A percentile compares a stretch with the other conserved stretches of the same genome.
These are phyloP conservation scores for Nyleta sp. DNA, from an alignment of 2,888 invertebrate genomes.

Conservation along the genomic window DNA sequence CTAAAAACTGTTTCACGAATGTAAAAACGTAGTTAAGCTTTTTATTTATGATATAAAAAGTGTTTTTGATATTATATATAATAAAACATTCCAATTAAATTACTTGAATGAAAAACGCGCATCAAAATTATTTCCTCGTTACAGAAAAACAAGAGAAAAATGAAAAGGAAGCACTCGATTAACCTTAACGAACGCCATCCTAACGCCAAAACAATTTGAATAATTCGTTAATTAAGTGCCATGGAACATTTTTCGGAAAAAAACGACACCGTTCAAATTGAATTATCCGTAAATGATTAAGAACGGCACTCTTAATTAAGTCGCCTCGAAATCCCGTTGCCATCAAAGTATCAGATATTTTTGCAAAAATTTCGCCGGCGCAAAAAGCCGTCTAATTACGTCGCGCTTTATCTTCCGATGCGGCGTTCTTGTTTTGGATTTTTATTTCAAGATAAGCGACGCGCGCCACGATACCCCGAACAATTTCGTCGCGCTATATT, in stretches of 20 bases:
- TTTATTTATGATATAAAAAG: neutral
- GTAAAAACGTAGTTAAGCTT: slow-evolving; percentile 83
- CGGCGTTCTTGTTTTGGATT: slow-evolving; percentile 7
- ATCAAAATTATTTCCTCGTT: too few relatives aligned
- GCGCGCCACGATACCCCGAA: slow-evolving; percentile 6
- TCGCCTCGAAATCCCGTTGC: neutral
- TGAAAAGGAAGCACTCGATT: too few relatives aligned
- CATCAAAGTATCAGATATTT: slow-evolving; percentile 19
- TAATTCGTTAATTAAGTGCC: slow-evolving; percentile 33
- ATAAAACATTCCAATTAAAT: too few relatives aligned
- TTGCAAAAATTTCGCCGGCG: slow-evolving; percentile 6
- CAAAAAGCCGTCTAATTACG: slow-evolving; percentile 10
- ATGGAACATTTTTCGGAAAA: slow-evolving; percentile 1
- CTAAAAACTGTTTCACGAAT: slow-evolving; percentile 96
- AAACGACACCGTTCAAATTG: slow-evolving; percentile 6
- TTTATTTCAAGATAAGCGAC: slow-evolving; percentile 13
- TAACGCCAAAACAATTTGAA: slow-evolving; percentile 25
- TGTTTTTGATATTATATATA: neutral
- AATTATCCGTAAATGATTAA: slow-evolving; percentile 38
- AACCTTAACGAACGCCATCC: too few relatives aligned
- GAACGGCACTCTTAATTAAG: slow-evolving; percentile 19
- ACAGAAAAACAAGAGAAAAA: too few relatives aligned
- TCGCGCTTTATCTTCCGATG: neutral
- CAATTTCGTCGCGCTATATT: slow-evolving; percentile 31
- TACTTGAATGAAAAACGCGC: too few relatives aligned